Evolutionary conservation across 2,888 invertebrate species (phyloP), one percentile per base, ranked within the genome.

Genomic region (Drosophila rellima): DNA sequence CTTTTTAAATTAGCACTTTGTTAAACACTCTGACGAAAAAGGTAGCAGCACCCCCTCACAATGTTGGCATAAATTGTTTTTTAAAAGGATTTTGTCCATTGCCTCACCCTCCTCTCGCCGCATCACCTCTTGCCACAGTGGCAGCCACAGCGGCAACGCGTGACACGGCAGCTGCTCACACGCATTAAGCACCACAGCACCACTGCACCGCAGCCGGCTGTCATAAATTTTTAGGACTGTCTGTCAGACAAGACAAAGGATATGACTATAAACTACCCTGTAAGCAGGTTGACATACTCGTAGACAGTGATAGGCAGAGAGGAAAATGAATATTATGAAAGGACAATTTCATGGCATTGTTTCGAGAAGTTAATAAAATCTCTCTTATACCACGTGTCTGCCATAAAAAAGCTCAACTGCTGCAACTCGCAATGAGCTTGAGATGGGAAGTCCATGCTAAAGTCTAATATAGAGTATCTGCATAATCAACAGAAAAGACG

Each of bases 1-100:
- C 88, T 90, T 90, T 90, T 90, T 90, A 90, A 90, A 90, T 90
- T 90, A 90, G 90, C 91, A 90, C 91, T 90, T 90, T 91, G 89
- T 89, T 91, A 87, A 91, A 89, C 80, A 87, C 82, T 74, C 83
- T 73, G 80, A 85, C 79, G 77, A 85, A 84, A 88, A 89, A 84
- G 78, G 86, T 88, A 87, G 69, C 82, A 66, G 20, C 59, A 56
- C 42, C 66, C 31, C 51, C 45, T 29, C 39, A 71, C 81, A 80
- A 77, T 80, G 71, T 66, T 70, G 55, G 78, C 78, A 86, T 86
- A 88, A 88, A 84, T 84, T 88, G 87, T 84, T 84, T 84, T 84
- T 88, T 84, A 80, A 86, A 83, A 88, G 84, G 88, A 88, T 84
- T 88, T 84, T 73, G 85, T 87, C 85, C 88, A 88, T 69, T 74